Conservation (phyloP, 1,140 invertebrate species). For the Achatina immaculata region DNA sequence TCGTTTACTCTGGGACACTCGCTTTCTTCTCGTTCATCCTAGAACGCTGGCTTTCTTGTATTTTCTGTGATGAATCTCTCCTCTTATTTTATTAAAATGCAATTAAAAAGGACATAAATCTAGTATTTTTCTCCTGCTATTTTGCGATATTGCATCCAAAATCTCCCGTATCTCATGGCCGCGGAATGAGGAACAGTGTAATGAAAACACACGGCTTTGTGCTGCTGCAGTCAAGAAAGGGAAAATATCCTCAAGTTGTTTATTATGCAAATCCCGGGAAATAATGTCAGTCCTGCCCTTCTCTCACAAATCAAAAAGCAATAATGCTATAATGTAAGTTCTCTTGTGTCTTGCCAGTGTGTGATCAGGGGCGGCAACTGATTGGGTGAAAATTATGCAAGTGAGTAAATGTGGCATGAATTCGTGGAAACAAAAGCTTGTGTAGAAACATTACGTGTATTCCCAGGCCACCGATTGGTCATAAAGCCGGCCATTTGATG, state of each 20-base stretch:
- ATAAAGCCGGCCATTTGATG: too few species aligned
- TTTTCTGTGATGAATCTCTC: background rate
- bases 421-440: too few species aligned
- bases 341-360: background rate
- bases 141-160: background rate
- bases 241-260: background rate
- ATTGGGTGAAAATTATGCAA: too few species aligned
- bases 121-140: background rate
- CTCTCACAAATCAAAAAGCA: conserved; percentile 15
- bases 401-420: too few species aligned
- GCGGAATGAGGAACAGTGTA: background rate
- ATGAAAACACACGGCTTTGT: background rate
- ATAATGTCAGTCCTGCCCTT: background rate
- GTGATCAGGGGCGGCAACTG: background rate
- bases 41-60: too few species aligned
- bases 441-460: too few species aligned
- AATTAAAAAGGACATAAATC: conserved; percentile 1
- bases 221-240: background rate
- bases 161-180: background rate
- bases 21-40: conserved; percentile 4
- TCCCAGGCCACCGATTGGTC: too few species aligned
- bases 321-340: background rate
- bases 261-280: conserved; percentile 12
- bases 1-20: background rate
- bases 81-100: conserved; percentile 11